Evolutionary conservation across 2,888 invertebrate genomes (phyloP), one percentile per base, ranked within the genome.

Genomic region (Onthophagus sagittarius): DNA sequence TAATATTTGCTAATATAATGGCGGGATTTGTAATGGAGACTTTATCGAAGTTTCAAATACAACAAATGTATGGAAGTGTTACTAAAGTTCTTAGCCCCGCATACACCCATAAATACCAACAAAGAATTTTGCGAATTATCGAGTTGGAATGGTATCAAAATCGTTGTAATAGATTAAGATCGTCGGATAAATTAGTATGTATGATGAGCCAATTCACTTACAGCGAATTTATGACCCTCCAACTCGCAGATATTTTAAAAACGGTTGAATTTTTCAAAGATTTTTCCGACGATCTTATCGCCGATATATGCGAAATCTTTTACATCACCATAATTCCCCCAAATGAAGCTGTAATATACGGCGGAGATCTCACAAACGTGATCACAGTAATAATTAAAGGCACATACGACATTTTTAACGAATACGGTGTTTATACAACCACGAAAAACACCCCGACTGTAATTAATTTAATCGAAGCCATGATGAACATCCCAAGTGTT

Each of bases 61-160:
- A 71, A 63, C 39, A 75, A 15, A 63, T 63, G 11, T 75, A 62
- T 15, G 31, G 39, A 11, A 71, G 63, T 62, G 63, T 73, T 15
- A 15, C 62, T 5, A 63, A 53, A 13, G 69, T 72, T 11, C 33
- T 75, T 15, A 31, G 23, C 11, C 33, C 13, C 11, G 73, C 15
- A 23, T 53, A 73, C 7, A 7, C 71, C 4, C 33, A 33, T 13
- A 15, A 23, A 15, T 73, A 71, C 63, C 32, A 39, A 31, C 7
- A 65, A n/a, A 70, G 75, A 39, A 71, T 75, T 14, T 4, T 69
- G 13, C 71, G 71, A 14, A 32, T 69, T 11, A 7, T 73, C 2
- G 67, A 75, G 31, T 69, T 72, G 2, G 69, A 75, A 53, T 71
- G 71, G 75, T 65, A 69, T 15, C 72, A 75, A 23, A 75, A 75